Base-by-base conservation (phyloP, 1,140 invertebrate species). In the Polyergus mexicanus region DNA sequence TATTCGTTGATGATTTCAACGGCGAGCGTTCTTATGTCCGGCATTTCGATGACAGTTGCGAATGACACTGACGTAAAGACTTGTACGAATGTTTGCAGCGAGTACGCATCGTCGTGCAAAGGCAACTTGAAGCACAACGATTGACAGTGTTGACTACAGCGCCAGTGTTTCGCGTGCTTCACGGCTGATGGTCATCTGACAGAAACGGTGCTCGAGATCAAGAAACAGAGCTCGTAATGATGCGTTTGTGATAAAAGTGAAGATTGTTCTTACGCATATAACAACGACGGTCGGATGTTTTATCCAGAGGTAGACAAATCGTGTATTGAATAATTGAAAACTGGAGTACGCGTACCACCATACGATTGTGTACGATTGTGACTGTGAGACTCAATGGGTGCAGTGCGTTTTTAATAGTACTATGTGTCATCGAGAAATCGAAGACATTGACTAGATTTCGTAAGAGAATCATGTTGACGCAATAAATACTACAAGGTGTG, bases 311-410 rank as follows among this genome's bases (percentile, higher is more conserved):
- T 13, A n/a, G 38, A 74, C 47, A 44, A 77, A 11, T 38, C 32
- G 81, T 38, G 38, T 25, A 44, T 60, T 32, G 66, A 35, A 72
- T 72, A 81, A n/a, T 74, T 60, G 22, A 22, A 28, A 56, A 84
- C 41, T 66, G 63, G 54, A 32, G 25, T 75, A 83, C 76, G 2
- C 35, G 47, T 38, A 7, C 4, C 44, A 13, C 16, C 8, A 28
- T 8, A 25, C 41, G 58, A 65, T 84, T 58, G 47, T 87, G 71
- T 62, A 35, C 13, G 3, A 41, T 44, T 41, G 81, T 84, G 38
- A 84, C 51, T 62, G 88, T 89, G 88, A 44, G 11, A 22, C 38
- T 83, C n/a, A 47, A 44, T 63, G 25, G 74, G 84, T 88, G 84
- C 60, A 83, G 71, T 77, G 87, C 56, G 68, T 69, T 58, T 19